A percentile compares a stretch with the other conserved stretches of the same genome.
Conservation (phyloP, 2,797 vertebrate species). For the Odontamblyopus rebecca region DNA sequence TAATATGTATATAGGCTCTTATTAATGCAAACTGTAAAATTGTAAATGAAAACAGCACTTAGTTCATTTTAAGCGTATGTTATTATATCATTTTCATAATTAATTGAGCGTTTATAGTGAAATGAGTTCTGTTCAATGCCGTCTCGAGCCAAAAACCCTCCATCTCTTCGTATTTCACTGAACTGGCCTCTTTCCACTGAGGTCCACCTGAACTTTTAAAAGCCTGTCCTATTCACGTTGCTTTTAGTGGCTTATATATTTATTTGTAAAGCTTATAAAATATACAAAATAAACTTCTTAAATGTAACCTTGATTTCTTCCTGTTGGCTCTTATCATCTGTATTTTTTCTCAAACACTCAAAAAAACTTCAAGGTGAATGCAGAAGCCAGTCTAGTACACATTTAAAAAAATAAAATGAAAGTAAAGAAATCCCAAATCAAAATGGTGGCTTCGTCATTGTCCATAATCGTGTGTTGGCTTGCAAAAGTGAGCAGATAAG, state of each 20-base stretch:
- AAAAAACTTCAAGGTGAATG: slow-evolving; percentile 15
- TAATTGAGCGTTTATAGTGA: too few species aligned
- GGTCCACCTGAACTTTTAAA: neutral
- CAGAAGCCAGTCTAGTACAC: slow-evolving; percentile 12
- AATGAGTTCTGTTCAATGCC: neutral
- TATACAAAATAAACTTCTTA: slow-evolving; percentile 12
- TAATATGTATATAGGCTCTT: too few species aligned
- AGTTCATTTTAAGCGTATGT: too few species aligned
- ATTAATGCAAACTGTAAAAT: too few species aligned
- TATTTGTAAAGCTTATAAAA: slow-evolving; percentile 10
- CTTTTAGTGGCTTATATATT: slow-evolving; percentile 12
- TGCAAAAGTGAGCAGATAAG: slow-evolving; percentile 76
- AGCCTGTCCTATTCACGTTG: neutral
- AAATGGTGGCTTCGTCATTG: slow-evolving; percentile 32
- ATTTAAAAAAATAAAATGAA: slow-evolving; percentile 10
- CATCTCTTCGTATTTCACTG: neutral
- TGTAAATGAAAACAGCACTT: too few species aligned
- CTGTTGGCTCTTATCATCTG: neutral
- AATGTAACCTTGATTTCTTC: slow-evolving; percentile 30
- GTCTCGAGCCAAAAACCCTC: neutral
- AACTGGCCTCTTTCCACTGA: neutral
- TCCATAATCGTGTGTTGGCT: slow-evolving; percentile 59
- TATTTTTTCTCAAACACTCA: neutral
- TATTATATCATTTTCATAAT: too few species aligned
- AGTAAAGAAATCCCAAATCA: slow-evolving; percentile 2